These are phyloP conservation scores for Ptilodon capucinus DNA, from an alignment of 2,888 invertebrate genomes.

Conservation along the genomic window DNA sequence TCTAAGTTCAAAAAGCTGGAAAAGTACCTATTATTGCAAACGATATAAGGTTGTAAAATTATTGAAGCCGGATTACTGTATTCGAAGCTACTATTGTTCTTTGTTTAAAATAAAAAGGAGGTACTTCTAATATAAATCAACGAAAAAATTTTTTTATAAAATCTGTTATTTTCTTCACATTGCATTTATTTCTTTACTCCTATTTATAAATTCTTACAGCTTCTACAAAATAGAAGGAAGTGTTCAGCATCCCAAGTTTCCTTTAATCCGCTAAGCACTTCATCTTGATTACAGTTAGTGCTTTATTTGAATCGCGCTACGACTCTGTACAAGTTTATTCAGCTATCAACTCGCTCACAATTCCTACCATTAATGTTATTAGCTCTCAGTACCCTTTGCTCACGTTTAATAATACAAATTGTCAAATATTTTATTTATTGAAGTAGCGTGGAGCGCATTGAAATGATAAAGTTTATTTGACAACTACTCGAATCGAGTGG, in stretches of 20 bases:
- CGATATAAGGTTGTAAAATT: no score
- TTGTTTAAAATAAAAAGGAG: no score
- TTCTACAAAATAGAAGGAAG: neutral
- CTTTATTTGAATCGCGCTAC: neutral
- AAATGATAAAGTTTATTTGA: neutral
- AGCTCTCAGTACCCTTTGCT: neutral
- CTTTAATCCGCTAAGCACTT: constrained; percentile 1
- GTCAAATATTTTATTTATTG: neutral
- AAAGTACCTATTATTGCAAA: no score
- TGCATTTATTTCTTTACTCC: neutral
- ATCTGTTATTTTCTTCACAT: neutral
- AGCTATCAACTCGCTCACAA: neutral
- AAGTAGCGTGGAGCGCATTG: neutral
- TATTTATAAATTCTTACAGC: neutral
- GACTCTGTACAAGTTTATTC: neutral
- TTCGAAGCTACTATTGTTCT: no score
- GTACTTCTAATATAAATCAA: no score
- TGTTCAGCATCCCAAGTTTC: neutral
- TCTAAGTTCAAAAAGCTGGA: no score
- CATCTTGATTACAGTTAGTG: constrained; percentile 1
- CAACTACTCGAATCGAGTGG: neutral
- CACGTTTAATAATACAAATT: neutral
- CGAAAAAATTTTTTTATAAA: no score
- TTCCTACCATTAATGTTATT: neutral
- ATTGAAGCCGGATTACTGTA: no score